These are phyloP conservation scores for Junonia oenone DNA, from an alignment of 2,888 invertebrate genomes.

Conservation along the genomic window DNA sequence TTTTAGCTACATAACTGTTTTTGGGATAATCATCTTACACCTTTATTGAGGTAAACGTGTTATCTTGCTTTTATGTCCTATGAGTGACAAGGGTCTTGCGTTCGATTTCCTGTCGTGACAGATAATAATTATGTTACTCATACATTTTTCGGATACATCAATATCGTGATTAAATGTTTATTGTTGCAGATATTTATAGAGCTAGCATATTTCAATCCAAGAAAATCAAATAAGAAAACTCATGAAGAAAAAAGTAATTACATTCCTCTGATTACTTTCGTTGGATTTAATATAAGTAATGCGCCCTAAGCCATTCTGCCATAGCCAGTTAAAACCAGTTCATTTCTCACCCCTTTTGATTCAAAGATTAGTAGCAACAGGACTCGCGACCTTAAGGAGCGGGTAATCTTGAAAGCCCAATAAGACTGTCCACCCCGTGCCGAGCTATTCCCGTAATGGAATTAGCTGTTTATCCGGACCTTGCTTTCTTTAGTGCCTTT, in stretches of 20 bases:
- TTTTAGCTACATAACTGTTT: background rate
- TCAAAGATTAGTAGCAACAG: slow-evolving; percentile 21
- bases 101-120: background rate
- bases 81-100: background rate
- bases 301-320: background rate
- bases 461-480: slow-evolving; percentile 50
- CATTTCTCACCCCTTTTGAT: slow-evolving; percentile 20
- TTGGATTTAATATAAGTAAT: background rate
- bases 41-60: background rate
- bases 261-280: background rate
- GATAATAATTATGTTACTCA: background rate
- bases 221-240: too few species aligned
- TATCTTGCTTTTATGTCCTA: background rate
- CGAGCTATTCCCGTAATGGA: slow-evolving; percentile 50
- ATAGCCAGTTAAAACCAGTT: slow-evolving; percentile 1
- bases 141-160: background rate
- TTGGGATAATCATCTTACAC: background rate
- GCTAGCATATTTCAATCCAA: background rate
- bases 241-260: background rate
- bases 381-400: slow-evolving; percentile 27
- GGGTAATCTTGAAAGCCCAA: slow-evolving; percentile 31
- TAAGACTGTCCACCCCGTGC: slow-evolving; percentile 40
- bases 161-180: background rate
- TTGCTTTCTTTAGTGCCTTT: slow-evolving; percentile 31
- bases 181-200: background rate